Conservation (phyloP, 1,140 invertebrate species). For the Brevipalpus yothersi region DNA sequence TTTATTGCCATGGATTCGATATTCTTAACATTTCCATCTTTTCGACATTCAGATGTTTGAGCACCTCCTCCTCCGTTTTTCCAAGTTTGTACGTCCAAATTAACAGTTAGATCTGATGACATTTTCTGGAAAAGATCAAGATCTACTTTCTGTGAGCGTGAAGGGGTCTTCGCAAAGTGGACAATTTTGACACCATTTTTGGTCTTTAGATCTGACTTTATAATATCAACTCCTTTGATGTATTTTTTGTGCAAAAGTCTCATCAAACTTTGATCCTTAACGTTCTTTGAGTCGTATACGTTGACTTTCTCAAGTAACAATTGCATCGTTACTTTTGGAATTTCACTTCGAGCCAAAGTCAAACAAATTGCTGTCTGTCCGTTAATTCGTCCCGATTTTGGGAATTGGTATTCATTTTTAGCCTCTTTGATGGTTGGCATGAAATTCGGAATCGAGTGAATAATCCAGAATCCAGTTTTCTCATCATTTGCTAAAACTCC, state of each 20-base stretch:
- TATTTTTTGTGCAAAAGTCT: not conserved
- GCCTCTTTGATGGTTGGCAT: slow-evolving; percentile 19
- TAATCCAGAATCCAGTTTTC: slow-evolving; percentile 52
- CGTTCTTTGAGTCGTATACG: not conserved
- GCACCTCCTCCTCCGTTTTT: slow-evolving; percentile 40
- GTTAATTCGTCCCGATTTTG: not conserved
- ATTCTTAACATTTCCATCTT: slow-evolving; percentile 34
- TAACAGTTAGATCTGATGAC: slow-evolving; percentile 40
- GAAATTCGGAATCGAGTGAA: slow-evolving; percentile 53
- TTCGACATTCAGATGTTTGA: slow-evolving; percentile 27
- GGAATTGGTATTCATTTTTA: not conserved
- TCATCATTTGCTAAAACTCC: slow-evolving; percentile 41
- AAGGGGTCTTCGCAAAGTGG: slow-evolving; percentile 38
- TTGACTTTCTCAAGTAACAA: not conserved
- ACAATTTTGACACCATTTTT: not conserved
- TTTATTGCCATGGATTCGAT: slow-evolving; percentile 26
- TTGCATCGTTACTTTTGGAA: not conserved
- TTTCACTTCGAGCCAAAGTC: not conserved
- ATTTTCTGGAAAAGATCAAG: slow-evolving; percentile 44
- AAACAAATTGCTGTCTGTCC: not conserved
- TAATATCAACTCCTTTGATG: not conserved
- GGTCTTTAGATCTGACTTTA: not conserved
- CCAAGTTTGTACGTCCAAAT: slow-evolving; percentile 65
- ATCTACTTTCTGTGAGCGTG: slow-evolving; percentile 38
- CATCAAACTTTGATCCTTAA: not conserved